Percentiles rank a stretch among this genome's conserved stretches.
phyloP scores from a whole-genome alignment of 2,113 vertebrate species.

The Vicugna pacos region DNA sequence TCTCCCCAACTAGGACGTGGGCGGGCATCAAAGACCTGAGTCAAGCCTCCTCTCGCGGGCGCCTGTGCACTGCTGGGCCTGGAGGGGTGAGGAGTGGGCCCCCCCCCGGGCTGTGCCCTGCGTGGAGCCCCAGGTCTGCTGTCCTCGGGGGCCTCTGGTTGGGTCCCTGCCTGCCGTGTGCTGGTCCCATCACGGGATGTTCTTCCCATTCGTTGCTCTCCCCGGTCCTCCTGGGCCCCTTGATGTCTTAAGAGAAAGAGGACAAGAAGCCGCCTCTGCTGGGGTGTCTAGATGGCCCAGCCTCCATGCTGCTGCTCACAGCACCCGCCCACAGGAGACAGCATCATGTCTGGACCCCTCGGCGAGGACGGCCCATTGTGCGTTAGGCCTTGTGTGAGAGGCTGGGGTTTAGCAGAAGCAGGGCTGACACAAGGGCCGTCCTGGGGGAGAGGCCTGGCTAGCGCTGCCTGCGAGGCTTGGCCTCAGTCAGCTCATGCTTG shows the following conservation, averaged over 20 bases:
- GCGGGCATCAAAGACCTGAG: not conserved
- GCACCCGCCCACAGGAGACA: too few species aligned
- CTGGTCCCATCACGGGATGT: too few species aligned
- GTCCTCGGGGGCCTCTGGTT: too few species aligned
- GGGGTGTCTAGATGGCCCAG: accelerated
- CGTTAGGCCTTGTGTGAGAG: too few species aligned
- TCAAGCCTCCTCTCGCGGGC: not conserved
- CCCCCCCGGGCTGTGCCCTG: not conserved
- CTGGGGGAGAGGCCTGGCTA: too few species aligned
- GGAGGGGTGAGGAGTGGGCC: not conserved
- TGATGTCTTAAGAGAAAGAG: not conserved
- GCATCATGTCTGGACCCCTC: not conserved
- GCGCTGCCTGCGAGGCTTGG: too few species aligned
- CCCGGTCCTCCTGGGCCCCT: not conserved
- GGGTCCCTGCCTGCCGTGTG: too few species aligned
- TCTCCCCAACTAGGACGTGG: too few species aligned
- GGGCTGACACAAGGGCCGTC: too few species aligned
- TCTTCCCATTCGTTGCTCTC: not conserved
- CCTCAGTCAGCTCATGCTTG: too few species aligned
- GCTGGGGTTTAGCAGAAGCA: too few species aligned
- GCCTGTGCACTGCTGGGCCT: not conserved
- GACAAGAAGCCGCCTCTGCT: not conserved
- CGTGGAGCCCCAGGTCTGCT: not conserved
- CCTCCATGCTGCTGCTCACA: not conserved
- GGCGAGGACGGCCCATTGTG: too few species aligned